phyloP scores from a whole-genome alignment of 1,140 invertebrate genomes.

The Eubasilissa regina region DNA sequence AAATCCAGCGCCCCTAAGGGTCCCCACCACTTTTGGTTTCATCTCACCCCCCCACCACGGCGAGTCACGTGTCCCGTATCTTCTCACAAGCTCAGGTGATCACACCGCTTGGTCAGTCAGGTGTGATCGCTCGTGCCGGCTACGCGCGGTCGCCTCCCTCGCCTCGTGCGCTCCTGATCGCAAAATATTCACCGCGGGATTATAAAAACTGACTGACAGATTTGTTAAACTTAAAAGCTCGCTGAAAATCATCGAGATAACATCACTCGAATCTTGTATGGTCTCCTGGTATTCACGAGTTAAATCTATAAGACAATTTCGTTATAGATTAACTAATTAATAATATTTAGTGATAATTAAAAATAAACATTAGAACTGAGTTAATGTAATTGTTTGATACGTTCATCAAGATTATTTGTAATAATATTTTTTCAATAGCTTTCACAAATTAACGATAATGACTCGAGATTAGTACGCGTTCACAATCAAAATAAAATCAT shows the following conservation, averaged over 20 bases:
- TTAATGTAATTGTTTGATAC: too few relatives aligned
- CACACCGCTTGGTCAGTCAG: slow-evolving; percentile 31
- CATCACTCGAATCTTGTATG: neutral
- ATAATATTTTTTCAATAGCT: neutral
- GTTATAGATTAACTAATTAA: too few relatives aligned
- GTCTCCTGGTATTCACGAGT: neutral
- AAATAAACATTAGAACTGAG: too few relatives aligned
- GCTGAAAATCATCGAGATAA: too few relatives aligned
- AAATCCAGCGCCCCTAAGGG: neutral
- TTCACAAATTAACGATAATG: slow-evolving; percentile 30
- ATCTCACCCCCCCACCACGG: slow-evolving; percentile 13
- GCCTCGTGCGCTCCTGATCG: slow-evolving; percentile 5
- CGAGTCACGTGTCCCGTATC: neutral
- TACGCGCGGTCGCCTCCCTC: neutral
- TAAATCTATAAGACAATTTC: too few relatives aligned
- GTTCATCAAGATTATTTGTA: too few relatives aligned
- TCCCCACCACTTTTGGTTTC: slow-evolving; percentile 15
- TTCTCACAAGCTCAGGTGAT: slow-evolving; percentile 18
- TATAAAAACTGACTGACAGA: too few relatives aligned
- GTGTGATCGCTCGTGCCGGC: slow-evolving; percentile 30
- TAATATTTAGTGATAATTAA: too few relatives aligned
- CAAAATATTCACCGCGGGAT: neutral
- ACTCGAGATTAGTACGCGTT: neutral
- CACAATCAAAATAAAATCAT: slow-evolving; percentile 45
- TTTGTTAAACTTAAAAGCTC: too few relatives aligned